These are phyloP conservation scores for Caprella mutica DNA, from an alignment of 2,888 invertebrate genomes.

Conservation along the genomic window DNA sequence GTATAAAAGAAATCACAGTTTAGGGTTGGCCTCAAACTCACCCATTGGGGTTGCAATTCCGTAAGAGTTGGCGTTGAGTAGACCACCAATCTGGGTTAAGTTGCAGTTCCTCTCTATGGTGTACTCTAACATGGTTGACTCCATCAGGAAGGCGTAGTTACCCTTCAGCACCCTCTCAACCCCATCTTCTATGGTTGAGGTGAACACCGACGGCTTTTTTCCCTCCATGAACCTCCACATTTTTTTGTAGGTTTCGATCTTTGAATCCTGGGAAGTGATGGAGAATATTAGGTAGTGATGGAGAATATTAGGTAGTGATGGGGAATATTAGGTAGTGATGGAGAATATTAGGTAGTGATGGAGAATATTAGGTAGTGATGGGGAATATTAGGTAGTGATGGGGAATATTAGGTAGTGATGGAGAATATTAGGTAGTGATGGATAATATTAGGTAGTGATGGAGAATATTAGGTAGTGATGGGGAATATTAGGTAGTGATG, in stretches of 20 bases:
- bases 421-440: too few species aligned
- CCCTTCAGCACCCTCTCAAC: slow-evolving; percentile 66
- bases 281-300: too few species aligned
- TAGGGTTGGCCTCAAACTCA: slow-evolving; percentile 39
- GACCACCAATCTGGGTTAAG: slow-evolving; percentile 90
- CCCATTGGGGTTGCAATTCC: slow-evolving; percentile 95
- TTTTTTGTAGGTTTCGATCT: slow-evolving; percentile 76
- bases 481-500: too few species aligned
- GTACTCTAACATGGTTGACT: slow-evolving; percentile 94
- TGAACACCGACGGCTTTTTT: slow-evolving; percentile 66
- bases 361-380: too few species aligned
- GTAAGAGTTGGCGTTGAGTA: slow-evolving; percentile 73
- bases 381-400: too few species aligned
- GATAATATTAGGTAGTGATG: too few species aligned
- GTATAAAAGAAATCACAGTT: too few species aligned
- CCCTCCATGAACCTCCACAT: slow-evolving; percentile 95
- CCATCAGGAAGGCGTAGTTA: slow-evolving; percentile 95
- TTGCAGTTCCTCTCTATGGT: slow-evolving; percentile 89
- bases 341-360: too few species aligned
- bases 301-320: too few species aligned
- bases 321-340: too few species aligned
- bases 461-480: too few species aligned
- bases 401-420: too few species aligned
- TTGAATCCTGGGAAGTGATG: slow-evolving; percentile 46
- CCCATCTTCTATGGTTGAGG: slow-evolving; percentile 81